Evolutionary conservation across 2,797 vertebrate species (phyloP).

Genomic region (Gymnothorax javanicus): DNA sequence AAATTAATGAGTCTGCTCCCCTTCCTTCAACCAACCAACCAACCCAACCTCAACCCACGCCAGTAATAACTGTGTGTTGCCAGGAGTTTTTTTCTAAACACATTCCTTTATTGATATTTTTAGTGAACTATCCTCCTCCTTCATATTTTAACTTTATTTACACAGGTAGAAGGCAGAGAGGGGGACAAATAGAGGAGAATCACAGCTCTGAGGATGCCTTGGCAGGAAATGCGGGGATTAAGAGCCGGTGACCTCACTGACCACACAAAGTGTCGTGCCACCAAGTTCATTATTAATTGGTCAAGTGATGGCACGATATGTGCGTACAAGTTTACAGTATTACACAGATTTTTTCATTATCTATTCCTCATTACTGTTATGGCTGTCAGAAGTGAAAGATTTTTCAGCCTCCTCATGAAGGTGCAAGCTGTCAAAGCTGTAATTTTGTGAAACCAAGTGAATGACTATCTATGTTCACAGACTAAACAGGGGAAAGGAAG

Average conservation of each 20-base stretch:
- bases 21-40: not conserved
- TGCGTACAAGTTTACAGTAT: not conserved
- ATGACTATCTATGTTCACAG: not conserved
- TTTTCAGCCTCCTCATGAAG: not conserved
- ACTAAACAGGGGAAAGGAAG: not conserved
- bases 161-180: not conserved
- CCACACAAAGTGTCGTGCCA: not conserved
- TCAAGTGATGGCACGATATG: not conserved
- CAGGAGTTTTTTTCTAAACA: not conserved
- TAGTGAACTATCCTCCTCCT: not conserved
- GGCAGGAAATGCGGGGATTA: not conserved
- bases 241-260: not conserved
- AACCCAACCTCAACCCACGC: not conserved
- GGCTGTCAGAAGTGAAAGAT: not conserved
- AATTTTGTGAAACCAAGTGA: not conserved
- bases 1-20: not conserved
- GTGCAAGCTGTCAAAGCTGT: not conserved
- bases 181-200: not conserved
- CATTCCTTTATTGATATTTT: conserved; percentile 1
- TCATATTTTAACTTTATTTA: not conserved
- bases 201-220: not conserved
- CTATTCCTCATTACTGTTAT: not conserved
- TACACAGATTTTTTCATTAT: not conserved
- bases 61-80: not conserved
- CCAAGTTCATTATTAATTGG: not conserved